Conservation (phyloP, 2,113 vertebrate genomes). For the Tachysurus vachellii region DNA sequence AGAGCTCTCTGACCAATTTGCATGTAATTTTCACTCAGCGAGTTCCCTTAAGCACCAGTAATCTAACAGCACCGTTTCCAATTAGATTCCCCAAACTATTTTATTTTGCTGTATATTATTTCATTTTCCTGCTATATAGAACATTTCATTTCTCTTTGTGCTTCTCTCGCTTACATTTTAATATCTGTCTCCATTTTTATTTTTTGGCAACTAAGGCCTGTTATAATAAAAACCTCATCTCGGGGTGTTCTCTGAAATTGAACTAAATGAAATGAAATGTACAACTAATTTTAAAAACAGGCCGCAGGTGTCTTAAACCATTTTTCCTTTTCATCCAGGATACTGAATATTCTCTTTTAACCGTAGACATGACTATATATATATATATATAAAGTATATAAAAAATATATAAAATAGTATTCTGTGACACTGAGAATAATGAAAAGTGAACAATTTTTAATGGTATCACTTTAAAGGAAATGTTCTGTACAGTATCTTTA, state of each 20-base stretch:
- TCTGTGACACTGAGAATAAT: neutral
- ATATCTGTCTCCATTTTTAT: neutral
- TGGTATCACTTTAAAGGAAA: neutral
- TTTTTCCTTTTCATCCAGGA: neutral
- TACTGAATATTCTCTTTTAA: neutral
- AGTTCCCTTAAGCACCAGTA: neutral
- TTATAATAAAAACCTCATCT: neutral
- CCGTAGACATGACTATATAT: neutral
- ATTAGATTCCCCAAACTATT: constrained; percentile 1
- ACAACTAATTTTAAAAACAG: neutral
- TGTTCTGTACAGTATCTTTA: neutral
- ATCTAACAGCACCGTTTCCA: constrained; percentile 11
- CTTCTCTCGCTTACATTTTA: neutral
- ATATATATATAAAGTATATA: too few species aligned
- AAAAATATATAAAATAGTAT: neutral
- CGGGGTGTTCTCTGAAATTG: neutral
- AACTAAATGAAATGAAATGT: constrained; percentile 1
- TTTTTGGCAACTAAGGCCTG: neutral
- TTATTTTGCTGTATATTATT: neutral
- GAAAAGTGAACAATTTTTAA: neutral
- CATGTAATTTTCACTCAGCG: constrained; percentile 5
- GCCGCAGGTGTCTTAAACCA: neutral
- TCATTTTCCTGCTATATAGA: neutral
- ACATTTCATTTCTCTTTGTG: constrained; percentile 7
- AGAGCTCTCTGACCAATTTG: neutral